Evolutionary conservation across 2,888 invertebrate species (phyloP).

Genomic region (Sinopyrophorus schimmeli): DNA sequence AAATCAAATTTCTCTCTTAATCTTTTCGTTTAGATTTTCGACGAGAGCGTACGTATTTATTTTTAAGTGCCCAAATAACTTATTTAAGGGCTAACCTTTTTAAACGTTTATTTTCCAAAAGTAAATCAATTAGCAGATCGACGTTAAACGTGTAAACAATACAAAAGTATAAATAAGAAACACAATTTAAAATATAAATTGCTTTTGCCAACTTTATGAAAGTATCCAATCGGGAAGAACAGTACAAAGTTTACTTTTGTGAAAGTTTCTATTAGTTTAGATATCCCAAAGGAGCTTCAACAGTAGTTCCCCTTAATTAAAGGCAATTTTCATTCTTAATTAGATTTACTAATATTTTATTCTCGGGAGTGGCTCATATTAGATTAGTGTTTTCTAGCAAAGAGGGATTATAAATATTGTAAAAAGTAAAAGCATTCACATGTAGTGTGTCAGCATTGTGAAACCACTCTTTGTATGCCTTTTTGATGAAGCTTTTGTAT

Average conservation of each 20-base stretch:
- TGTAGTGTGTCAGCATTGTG: constrained; percentile 7
- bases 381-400: background rate
- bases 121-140: no score
- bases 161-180: no score
- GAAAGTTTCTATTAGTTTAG: background rate
- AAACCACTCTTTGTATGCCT: background rate
- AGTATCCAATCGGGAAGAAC: background rate
- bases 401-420: constrained; percentile 8
- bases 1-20: no score
- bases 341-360: constrained; percentile 1
- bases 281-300: background rate
- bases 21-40: no score
- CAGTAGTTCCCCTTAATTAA: background rate
- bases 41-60: no score
- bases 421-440: constrained; percentile 16
- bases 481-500: background rate
- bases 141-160: no score
- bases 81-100: no score
- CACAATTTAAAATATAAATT: no score
- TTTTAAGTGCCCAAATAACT: no score
- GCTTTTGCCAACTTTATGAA: no score
- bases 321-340: background rate
- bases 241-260: background rate
- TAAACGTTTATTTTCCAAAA: no score
- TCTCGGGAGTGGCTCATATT: background rate